These are phyloP conservation scores for Noctua fimbriata DNA, from an alignment of 2,888 invertebrate genomes.

Conservation along the genomic window DNA sequence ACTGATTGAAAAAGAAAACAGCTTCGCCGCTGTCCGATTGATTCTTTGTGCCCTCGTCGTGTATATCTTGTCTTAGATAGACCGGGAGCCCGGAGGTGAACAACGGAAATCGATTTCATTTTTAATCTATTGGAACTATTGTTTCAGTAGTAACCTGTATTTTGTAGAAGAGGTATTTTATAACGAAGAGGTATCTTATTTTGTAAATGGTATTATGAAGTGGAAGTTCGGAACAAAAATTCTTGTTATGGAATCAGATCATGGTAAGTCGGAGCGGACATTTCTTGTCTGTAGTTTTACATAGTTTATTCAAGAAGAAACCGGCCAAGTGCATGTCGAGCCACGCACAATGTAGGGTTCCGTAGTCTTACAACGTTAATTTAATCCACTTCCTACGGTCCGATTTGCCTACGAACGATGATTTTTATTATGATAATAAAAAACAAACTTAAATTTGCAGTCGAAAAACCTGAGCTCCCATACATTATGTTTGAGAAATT, in stretches of 20 bases:
- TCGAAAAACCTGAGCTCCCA: too few species aligned
- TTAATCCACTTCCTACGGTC: too few species aligned
- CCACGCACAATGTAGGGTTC: too few species aligned
- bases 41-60: conserved; percentile 82
- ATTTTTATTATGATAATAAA: too few species aligned
- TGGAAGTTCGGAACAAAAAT: background rate
- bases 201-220: background rate
- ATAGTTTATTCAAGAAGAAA: background rate
- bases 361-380: too few species aligned
- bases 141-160: conserved; percentile 10
- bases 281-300: background rate
- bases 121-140: conserved; percentile 22
- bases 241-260: background rate
- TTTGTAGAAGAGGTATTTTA: background rate
- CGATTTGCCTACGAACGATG: too few species aligned
- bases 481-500: too few species aligned
- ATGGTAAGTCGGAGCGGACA: background rate
- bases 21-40: conserved; percentile 86
- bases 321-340: too few species aligned
- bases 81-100: conserved; percentile 61
- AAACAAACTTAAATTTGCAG: too few species aligned
- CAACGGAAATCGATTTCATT: conserved; percentile 31
- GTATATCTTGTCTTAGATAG: conserved; percentile 80
- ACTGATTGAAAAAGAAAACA: conserved; percentile 89
- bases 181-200: background rate